These are phyloP conservation scores for Heliothis subflexa DNA, from an alignment of 1,140 invertebrate species.

Conservation along the genomic window DNA sequence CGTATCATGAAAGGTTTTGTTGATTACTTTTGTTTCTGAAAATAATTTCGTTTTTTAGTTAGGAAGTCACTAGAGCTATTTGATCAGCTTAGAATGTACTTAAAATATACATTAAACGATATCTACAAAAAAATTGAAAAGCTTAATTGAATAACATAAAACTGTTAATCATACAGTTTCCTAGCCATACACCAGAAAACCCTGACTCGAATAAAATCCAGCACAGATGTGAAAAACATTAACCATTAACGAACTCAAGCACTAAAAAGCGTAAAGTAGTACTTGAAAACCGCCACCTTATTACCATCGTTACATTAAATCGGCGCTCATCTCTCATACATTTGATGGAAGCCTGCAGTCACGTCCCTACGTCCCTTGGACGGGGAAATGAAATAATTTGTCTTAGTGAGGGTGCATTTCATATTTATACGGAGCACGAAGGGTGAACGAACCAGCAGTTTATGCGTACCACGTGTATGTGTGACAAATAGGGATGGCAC, in stretches of 20 bases:
- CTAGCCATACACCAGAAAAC: too few species aligned
- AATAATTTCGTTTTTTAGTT: background rate
- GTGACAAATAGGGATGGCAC: conserved; percentile 31
- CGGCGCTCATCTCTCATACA: conserved; percentile 67
- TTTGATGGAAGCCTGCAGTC: conserved; percentile 73
- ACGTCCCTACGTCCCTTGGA: conserved; percentile 76
- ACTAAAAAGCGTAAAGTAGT: conserved; percentile 42
- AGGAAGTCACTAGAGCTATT: too few species aligned
- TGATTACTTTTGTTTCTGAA: conserved; percentile 7
- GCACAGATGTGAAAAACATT: conserved; percentile 8
- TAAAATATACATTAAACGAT: too few species aligned
- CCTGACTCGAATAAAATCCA: background rate
- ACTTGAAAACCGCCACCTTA: conserved; percentile 55
- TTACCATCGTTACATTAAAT: conserved; percentile 70
- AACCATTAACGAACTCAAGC: conserved; percentile 29
- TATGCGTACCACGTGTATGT: conserved; percentile 47
- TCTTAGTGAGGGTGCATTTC: conserved; percentile 83
- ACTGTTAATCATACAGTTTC: too few species aligned
- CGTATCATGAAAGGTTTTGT: background rate
- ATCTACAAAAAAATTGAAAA: too few species aligned
- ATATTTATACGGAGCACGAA: conserved; percentile 70
- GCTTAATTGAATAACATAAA: too few species aligned
- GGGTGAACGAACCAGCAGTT: conserved; percentile 70
- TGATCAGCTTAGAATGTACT: too few species aligned
- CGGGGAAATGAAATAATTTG: conserved; percentile 85